A percentile compares a stretch with the other conserved stretches of the same genome.
phyloP scores from a whole-genome alignment of 2,797 vertebrate genomes.

The Characodon lateralis region DNA sequence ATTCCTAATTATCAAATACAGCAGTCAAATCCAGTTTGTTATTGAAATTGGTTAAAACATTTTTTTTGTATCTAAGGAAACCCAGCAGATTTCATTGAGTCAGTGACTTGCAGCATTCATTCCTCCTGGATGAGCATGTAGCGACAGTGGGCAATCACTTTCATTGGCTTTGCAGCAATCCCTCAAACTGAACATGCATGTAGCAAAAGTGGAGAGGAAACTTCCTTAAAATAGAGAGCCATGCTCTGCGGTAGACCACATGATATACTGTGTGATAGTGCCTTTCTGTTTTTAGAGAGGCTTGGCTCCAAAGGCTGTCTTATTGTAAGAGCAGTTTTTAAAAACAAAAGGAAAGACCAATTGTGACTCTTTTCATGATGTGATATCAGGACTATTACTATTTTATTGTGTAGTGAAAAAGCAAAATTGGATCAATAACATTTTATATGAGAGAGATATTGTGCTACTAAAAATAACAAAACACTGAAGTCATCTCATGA shows the following conservation, averaged over 20 bases:
- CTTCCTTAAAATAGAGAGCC: not conserved
- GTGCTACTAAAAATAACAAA: not conserved
- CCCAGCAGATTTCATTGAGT: no score
- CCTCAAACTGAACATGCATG: no score
- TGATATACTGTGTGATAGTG: not conserved
- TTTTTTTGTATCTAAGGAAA: no score
- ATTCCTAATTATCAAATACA: no score
- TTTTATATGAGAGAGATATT: not conserved
- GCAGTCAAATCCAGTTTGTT: no score
- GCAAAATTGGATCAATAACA: not conserved
- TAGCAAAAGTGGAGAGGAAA: no score
- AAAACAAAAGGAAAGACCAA: not conserved
- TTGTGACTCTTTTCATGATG: not conserved
- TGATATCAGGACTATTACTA: not conserved
- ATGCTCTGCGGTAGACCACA: not conserved
- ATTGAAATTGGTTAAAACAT: no score
- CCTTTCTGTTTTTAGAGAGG: not conserved
- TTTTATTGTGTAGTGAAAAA: not conserved
- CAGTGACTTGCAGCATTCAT: no score
- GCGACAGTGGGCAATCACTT: no score
- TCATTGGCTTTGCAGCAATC: no score
- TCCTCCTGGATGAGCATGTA: no score
- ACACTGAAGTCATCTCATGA: no score
- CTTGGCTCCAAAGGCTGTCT: not conserved
- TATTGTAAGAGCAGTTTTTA: not conserved